phyloP scores from a whole-genome alignment of 2,113 vertebrate genomes.

The Chloropsis hardwickii region DNA sequence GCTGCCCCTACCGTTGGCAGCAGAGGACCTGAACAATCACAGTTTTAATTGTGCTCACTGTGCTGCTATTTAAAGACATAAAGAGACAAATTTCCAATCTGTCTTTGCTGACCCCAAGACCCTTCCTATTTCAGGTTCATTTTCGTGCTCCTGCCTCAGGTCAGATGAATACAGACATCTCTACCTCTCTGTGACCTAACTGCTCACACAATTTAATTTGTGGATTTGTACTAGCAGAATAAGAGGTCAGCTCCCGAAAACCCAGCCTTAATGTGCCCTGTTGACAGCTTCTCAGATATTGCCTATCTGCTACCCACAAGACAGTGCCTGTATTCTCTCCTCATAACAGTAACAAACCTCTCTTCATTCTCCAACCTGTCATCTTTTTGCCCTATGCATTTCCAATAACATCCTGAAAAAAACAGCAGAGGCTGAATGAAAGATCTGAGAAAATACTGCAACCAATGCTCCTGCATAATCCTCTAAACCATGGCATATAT shows the following conservation, averaged over 20 bases:
- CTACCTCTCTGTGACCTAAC: constrained; percentile 11
- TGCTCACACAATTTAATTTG: constrained; percentile 60
- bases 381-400: background rate
- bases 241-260: constrained; percentile 45
- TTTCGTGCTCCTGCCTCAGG: background rate
- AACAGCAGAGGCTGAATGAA: background rate
- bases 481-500: background rate
- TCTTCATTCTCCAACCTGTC: constrained; percentile 22
- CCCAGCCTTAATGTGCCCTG: background rate
- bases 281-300: constrained; percentile 56
- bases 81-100: constrained; percentile 39
- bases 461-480: background rate
- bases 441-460: background rate
- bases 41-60: constrained; percentile 10
- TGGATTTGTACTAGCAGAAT: constrained; percentile 27
- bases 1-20: background rate
- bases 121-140: background rate
- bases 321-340: background rate
- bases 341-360: constrained; percentile 5
- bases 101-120: constrained; percentile 17
- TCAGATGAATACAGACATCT: background rate
- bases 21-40: background rate
- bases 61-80: background rate
- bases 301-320: constrained; percentile 7
- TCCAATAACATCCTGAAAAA: background rate